phyloP scores from a whole-genome alignment of 2,797 vertebrate species.

The Gambusia yucatana region DNA sequence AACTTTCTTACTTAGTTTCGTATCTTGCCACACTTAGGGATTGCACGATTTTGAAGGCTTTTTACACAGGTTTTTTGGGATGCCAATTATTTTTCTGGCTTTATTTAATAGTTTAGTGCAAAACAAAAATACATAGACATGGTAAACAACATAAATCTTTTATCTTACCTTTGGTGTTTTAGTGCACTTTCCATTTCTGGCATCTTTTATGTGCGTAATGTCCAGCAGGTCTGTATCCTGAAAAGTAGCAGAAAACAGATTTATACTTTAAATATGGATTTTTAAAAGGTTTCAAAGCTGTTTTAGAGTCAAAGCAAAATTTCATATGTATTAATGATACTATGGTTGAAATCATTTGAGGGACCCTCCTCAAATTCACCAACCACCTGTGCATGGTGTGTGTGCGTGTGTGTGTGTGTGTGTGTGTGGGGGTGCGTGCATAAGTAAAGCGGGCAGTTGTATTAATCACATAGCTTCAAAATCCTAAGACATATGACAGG shows the following conservation, averaged over 20 bases:
- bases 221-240: conserved; percentile 85
- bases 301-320: conserved; percentile 22
- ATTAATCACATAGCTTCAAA: conserved; percentile 29
- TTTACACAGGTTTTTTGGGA: too few species aligned
- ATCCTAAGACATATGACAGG: conserved; percentile 22
- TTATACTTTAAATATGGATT: conserved; percentile 17
- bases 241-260: conserved; percentile 41
- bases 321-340: not conserved
- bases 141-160: not conserved
- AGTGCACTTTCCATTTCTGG: conserved; percentile 81
- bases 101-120: not conserved
- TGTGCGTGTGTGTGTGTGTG: not conserved
- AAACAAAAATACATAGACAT: not conserved
- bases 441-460: not conserved
- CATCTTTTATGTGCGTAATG: conserved; percentile 82
- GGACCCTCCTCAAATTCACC: not conserved
- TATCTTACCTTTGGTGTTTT: conserved; percentile 82
- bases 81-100: not conserved
- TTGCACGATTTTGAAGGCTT: not conserved
- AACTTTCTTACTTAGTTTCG: too few species aligned
- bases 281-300: conserved; percentile 25
- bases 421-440: conserved; percentile 9
- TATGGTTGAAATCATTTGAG: conserved; percentile 17
- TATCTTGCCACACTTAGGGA: not conserved
- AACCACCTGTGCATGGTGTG: not conserved